These are phyloP conservation scores for Microctenopoma stevenorrisi DNA, from an alignment of 2,797 vertebrate species.

Conservation along the genomic window DNA sequence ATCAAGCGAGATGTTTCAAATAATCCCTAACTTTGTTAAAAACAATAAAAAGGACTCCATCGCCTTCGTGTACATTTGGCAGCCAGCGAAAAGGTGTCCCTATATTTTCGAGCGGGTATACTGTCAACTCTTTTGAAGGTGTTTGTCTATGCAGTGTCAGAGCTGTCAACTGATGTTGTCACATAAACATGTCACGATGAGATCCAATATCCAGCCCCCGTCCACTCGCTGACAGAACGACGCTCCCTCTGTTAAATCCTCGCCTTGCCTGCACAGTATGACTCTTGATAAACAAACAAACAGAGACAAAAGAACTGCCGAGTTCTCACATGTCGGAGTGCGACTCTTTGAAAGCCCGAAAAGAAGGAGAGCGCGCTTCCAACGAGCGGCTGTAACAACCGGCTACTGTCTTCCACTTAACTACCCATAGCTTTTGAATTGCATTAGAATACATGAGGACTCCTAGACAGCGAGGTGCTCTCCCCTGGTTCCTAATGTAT, in stretches of 20 bases:
- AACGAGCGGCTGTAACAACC: conserved; percentile 33
- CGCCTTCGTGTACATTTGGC: conserved; percentile 62
- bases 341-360: conserved; percentile 69
- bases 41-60: conserved; percentile 45
- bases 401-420: conserved; percentile 60
- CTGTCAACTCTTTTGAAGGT: conserved; percentile 76
- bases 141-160: conserved; percentile 75
- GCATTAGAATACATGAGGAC: conserved; percentile 79
- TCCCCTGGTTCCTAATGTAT: conserved; percentile 94
- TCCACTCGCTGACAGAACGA: conserved; percentile 75
- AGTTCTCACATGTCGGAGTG: conserved; percentile 59
- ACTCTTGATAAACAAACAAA: conserved; percentile 73
- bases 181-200: conserved; percentile 79
- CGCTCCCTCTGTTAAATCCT: conserved; percentile 68
- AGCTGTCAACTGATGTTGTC: conserved; percentile 80
- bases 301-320: conserved; percentile 73
- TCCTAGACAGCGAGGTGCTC: conserved; percentile 61
- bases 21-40: neutral
- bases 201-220: conserved; percentile 80
- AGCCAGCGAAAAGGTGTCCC: conserved; percentile 59
- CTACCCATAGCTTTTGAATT: conserved; percentile 69
- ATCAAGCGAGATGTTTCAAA: conserved; percentile 44
- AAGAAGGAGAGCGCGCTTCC: conserved; percentile 27
- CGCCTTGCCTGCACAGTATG: conserved; percentile 60
- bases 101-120: conserved; percentile 56